Evolutionary conservation across 1,140 invertebrate genomes (phyloP), one percentile per base, ranked within the genome.

Genomic region (Rhyacophila brunnea): DNA sequence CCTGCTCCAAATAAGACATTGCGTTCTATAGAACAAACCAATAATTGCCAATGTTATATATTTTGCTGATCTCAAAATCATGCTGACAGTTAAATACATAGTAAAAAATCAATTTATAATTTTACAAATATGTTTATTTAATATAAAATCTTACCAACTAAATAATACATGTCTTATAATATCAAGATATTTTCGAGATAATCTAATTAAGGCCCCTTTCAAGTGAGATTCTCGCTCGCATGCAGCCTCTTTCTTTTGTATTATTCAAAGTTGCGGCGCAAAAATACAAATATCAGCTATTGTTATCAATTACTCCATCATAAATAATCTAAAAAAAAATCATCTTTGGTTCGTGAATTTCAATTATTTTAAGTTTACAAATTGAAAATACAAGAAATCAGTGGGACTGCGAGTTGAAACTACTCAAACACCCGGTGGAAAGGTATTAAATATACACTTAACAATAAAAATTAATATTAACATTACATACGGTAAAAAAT

Each of bases 101-200:
- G n/a, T n/a, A 13, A 44, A 44, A 44, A 35, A 35, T 7, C 6
- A 35, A 35, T n/a, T 7, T 7, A n/a, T 40, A 40, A 40, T 40
- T 40, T 13, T 40, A n/a, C 11, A 13, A 40, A 40, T 40, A 40
- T 15, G 15, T 45, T 45, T 45, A 17, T 17, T 45, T 49, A 6
- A 49, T 49, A 49, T 49, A 49, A 49, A 49, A 49, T 34, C 47
- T 49, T 49, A 49, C 13, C 18, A 17, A 46, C 13, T 49, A 10
- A 23, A 49, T 14, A 35, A 34, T 32, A 34, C 47, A 49, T 11
- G 17, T 17, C 32, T 17, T 10, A 45, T 5, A 28, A 34, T 9
- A 32, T 6, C n/a, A 23, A 23, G 23, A 28, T 28, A 28, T 28
- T 28, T 9, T 28, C 9, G 23, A 28, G 23, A 5, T 28, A 28